Conservation (phyloP, 2,113 vertebrate genomes). For the Phalacrocorax aristotelis region DNA sequence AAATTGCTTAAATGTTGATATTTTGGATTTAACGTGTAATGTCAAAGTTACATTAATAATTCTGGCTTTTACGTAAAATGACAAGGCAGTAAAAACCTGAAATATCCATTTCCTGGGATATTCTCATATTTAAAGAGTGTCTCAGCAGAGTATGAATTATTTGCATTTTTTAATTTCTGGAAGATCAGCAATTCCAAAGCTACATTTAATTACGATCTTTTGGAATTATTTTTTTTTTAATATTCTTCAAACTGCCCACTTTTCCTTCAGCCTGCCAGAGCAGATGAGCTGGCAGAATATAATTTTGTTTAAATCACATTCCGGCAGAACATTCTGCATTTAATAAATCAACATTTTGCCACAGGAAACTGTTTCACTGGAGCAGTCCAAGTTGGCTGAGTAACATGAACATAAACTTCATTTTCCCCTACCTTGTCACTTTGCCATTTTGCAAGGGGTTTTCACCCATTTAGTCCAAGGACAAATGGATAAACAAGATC, state of each 20-base stretch:
- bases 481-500: background rate
- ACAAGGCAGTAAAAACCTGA: background rate
- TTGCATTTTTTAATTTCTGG: slow-evolving; percentile 26
- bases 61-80: background rate
- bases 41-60: background rate
- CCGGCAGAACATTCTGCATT: background rate
- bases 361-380: background rate
- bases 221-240: background rate
- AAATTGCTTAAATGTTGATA: background rate
- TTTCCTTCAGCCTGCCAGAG: background rate
- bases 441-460: background rate
- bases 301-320: slow-evolving; percentile 6
- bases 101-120: background rate
- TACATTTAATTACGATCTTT: background rate
- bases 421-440: background rate
- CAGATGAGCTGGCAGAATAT: background rate
- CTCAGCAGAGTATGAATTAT: background rate
- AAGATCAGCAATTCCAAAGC: background rate
- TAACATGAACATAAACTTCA: background rate
- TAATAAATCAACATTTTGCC: background rate
- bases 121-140: background rate
- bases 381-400: background rate
- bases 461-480: background rate
- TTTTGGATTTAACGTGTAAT: background rate
- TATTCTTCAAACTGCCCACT: background rate